A percentile compares a stretch with the other conserved stretches of the same genome.
Evolutionary conservation across 2,113 vertebrate species (phyloP).

Genomic region (Papio anubis): DNA sequence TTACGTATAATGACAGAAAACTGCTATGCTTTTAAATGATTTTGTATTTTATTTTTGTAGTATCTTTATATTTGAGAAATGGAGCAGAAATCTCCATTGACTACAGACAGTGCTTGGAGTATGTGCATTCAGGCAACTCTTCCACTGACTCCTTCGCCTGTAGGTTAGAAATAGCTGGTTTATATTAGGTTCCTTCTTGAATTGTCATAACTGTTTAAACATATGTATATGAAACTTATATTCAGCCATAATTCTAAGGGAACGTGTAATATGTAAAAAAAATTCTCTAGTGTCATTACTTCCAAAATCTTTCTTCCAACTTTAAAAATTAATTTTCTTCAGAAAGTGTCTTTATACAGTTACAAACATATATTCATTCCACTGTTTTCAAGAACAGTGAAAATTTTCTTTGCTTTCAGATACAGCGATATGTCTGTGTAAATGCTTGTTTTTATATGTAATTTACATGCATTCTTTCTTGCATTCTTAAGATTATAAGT

Average conservation of each 20-base stretch:
- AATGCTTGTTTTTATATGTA: background rate
- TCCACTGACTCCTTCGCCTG: background rate
- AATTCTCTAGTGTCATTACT: background rate
- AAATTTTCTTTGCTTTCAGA: background rate
- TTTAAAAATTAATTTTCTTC: constrained; percentile 38
- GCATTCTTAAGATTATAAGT: background rate
- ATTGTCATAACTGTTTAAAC: background rate
- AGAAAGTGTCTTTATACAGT: constrained; percentile 10
- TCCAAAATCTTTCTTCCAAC: background rate
- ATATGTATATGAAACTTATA: background rate
- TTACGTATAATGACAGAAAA: background rate
- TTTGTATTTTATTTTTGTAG: background rate
- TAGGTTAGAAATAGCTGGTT: constrained; percentile 47
- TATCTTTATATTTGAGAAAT: background rate
- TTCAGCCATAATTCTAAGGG: constrained; percentile 42
- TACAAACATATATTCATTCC: background rate
- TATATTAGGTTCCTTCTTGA: constrained; percentile 1
- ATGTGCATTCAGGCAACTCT: background rate
- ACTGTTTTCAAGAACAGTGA: background rate
- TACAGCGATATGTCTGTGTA: background rate
- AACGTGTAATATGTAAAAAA: background rate
- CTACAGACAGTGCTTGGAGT: background rate
- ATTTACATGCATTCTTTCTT: background rate
- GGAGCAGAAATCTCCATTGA: background rate
- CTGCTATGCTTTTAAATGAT: background rate